A percentile compares a stretch with the other conserved stretches of the same genome.
phyloP scores from a whole-genome alignment of 1,140 invertebrate genomes.

The Drosophila nasuta region DNA sequence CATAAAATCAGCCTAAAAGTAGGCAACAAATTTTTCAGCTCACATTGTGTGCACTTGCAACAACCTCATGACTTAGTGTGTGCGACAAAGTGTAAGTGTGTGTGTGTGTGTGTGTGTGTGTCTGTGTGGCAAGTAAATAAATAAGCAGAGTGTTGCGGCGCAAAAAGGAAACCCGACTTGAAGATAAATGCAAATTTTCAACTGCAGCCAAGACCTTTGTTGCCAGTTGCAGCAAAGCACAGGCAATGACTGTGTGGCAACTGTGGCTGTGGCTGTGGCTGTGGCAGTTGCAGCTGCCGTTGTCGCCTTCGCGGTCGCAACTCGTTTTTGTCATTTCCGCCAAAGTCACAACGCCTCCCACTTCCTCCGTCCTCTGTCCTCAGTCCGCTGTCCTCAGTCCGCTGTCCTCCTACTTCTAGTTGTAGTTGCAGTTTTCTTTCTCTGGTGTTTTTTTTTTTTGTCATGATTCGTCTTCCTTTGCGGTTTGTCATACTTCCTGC shows the following conservation, averaged over 20 bases:
- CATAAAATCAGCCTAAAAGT: constrained; percentile 67
- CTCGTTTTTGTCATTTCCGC: constrained; percentile 67
- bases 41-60: constrained; percentile 3
- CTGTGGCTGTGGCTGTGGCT: constrained; percentile 20
- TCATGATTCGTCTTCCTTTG: constrained; percentile 41
- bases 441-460: constrained; percentile 4
- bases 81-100: background rate
- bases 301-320: constrained; percentile 22
- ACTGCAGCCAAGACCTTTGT: constrained; percentile 34
- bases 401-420: constrained; percentile 4
- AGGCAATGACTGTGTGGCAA: background rate
- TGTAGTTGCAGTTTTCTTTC: constrained; percentile 12
- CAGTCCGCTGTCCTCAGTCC: background rate
- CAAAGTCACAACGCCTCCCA: constrained; percentile 46
- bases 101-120: constrained; percentile 18
- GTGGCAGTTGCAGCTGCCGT: constrained; percentile 4
- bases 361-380: background rate
- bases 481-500: constrained; percentile 56
- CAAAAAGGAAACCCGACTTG: constrained; percentile 61
- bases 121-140: constrained; percentile 40
- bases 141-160: constrained; percentile 44
- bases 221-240: constrained; percentile 7
- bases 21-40: constrained; percentile 47
- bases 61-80: constrained; percentile 1
- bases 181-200: constrained; percentile 80